Evolutionary conservation across 2,888 invertebrate genomes (phyloP).

Genomic region (Platycheirus albimanus): DNA sequence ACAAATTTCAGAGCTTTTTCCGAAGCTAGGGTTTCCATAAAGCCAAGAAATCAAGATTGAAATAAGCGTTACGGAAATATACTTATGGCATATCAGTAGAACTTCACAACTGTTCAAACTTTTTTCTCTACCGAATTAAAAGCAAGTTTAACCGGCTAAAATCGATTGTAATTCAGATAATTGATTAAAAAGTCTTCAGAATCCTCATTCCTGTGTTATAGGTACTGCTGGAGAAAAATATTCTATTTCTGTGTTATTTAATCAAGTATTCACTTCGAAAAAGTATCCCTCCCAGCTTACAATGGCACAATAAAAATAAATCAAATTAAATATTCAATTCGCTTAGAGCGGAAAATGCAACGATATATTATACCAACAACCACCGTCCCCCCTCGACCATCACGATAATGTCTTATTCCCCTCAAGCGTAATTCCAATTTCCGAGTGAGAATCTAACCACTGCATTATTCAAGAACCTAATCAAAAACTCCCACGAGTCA

Average conservation of each 20-base stretch:
- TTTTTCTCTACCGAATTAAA: no score
- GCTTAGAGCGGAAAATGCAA: conserved; percentile 44
- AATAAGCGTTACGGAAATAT: no score
- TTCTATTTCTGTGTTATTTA: conserved; percentile 21
- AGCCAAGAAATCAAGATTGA: no score
- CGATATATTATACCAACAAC: conserved; percentile 7
- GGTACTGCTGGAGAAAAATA: background rate
- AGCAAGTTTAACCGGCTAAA: no score
- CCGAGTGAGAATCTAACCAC: conserved; percentile 69
- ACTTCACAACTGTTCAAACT: no score
- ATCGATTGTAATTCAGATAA: no score
- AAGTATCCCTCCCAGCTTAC: conserved; percentile 31
- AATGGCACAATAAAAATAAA: conserved; percentile 67
- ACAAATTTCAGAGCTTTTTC: no score
- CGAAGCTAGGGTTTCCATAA: no score
- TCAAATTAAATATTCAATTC: conserved; percentile 74
- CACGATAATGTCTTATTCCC: conserved; percentile 25
- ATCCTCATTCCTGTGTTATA: no score
- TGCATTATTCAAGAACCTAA: conserved; percentile 74
- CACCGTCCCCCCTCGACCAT: background rate
- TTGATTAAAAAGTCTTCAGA: no score
- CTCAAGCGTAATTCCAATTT: conserved; percentile 71
- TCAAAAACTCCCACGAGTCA: conserved; percentile 73
- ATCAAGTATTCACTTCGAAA: conserved; percentile 58
- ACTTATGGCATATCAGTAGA: no score